A percentile compares a stretch with the other conserved stretches of the same genome.
Evolutionary conservation across 1,140 invertebrate genomes (phyloP).

Genomic region (Solenopsis fugax): DNA sequence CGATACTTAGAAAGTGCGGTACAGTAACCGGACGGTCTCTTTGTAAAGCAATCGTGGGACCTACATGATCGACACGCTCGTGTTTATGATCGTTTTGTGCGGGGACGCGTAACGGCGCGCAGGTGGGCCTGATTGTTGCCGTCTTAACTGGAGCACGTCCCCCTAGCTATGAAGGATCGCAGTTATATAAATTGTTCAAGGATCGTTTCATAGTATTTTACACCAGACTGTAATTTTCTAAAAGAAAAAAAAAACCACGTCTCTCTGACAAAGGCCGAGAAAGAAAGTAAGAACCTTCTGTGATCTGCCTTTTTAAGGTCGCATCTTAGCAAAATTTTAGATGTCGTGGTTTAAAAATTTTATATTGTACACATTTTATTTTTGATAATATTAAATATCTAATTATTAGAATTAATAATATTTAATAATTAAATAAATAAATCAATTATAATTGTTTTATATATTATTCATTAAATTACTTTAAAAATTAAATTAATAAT

Average conservation of each 20-base stretch:
- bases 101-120: slow-evolving; percentile 56
- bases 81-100: slow-evolving; percentile 51
- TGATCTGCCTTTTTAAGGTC: not conserved
- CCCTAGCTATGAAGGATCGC: slow-evolving; percentile 20
- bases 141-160: slow-evolving; percentile 63
- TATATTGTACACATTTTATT: not conserved
- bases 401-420: not conserved
- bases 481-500: too few species aligned
- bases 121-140: slow-evolving; percentile 53
- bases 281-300: not conserved
- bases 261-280: not conserved
- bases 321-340: not conserved
- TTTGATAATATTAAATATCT: not conserved
- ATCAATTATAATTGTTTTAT: too few species aligned
- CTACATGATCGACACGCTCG: slow-evolving; percentile 49
- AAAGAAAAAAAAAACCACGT: not conserved
- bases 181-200: slow-evolving; percentile 41
- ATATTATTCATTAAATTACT: too few species aligned
- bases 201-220: slow-evolving; percentile 20
- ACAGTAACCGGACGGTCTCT: slow-evolving; percentile 17
- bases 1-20: slow-evolving; percentile 40
- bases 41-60: slow-evolving; percentile 20
- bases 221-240: slow-evolving; percentile 5
- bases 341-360: not conserved
- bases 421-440: not conserved